Base-by-base conservation (phyloP, 2,113 vertebrate species). In the Ptychochromis oligacanthus region DNA sequence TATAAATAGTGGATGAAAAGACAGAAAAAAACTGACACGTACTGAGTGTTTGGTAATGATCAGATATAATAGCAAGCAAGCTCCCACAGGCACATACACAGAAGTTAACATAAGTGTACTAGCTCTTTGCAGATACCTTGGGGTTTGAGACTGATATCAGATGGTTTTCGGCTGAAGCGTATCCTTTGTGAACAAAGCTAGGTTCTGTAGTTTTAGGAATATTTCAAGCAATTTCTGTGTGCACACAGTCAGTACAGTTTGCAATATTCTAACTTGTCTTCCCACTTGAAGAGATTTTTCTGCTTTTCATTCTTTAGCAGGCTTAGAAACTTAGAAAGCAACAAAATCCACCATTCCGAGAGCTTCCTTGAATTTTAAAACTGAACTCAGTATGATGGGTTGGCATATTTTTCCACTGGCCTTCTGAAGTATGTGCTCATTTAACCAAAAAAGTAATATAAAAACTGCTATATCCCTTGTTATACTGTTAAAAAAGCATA, bases 21-120 rank as follows among this genome's bases (percentile, higher is more conserved):
- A 62, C 57, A 31, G 43, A 20, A 22, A 43, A n/a, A 52, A 78
- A 43, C 58, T 28, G 13, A 59, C 62, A 15, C 74, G 59, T 40
- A 2, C 46, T 52, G 34, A 12, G 15, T 64, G 87, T 84, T 77
- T 59, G 2, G 49, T 75, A 81, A 89, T 22, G 75, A 89, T 74
- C 38, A 72, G 13, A 64, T 58, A 79, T 65, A 76, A 78, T 61
- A 55, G 55, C 40, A 75, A 56, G 56, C 10, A 46, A 59, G 40
- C 38, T 54, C 64, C 5, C 54, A 55, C 28, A 61, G 28, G 28
- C 52, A 76, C 31, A 24, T 15, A 61, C 26, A 61, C 28, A 52
- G 13, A 6, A 52, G 58, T 65, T 17, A 49, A 59, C 20, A 52
- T 22, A 54, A 84, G 76, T 78, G 28, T 7, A 26, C 36, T 65